Conservation (phyloP, 1,140 invertebrate species). For the Eciton burchellii region DNA sequence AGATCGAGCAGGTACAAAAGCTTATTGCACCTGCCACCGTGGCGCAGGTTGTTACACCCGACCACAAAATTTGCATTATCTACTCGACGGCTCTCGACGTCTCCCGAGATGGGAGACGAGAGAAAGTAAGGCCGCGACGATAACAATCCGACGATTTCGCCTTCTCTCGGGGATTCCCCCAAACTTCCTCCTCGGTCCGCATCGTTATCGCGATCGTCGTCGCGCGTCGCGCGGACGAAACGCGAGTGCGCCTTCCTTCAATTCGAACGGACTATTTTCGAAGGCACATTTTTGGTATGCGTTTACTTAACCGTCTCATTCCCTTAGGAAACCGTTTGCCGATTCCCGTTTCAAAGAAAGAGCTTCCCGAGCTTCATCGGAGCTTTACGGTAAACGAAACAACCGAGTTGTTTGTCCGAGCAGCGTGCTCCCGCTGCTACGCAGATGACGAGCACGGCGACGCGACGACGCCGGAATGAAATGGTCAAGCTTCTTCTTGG, state of each 20-base stretch:
- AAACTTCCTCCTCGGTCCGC: conserved; percentile 16
- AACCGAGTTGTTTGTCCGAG: no score
- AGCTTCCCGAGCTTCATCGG: no score
- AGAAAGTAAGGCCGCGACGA: background rate
- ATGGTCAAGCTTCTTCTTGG: background rate
- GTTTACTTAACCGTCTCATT: conserved; percentile 1
- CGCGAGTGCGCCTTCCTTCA: background rate
- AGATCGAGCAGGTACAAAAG: conserved; percentile 65
- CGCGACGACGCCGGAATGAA: background rate
- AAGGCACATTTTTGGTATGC: conserved; percentile 64
- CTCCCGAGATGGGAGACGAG: conserved; percentile 38
- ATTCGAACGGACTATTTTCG: conserved; percentile 5
- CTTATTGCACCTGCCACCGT: conserved; percentile 79
- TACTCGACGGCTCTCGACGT: conserved; percentile 42
- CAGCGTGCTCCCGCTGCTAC: no score
- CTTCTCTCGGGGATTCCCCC: background rate
- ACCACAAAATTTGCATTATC: conserved; percentile 77
- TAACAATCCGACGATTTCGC: conserved; percentile 2
- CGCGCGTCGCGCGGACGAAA: background rate
- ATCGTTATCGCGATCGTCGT: conserved; percentile 14
- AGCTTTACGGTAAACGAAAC: no score
- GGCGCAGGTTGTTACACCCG: conserved; percentile 72
- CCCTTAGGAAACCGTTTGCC: background rate
- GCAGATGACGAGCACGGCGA: no score
- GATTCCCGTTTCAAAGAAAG: no score